A percentile compares a stretch with the other conserved stretches of the same genome.
phyloP scores from a whole-genome alignment of 2,888 invertebrate genomes.

The Diadegma fenestrale region DNA sequence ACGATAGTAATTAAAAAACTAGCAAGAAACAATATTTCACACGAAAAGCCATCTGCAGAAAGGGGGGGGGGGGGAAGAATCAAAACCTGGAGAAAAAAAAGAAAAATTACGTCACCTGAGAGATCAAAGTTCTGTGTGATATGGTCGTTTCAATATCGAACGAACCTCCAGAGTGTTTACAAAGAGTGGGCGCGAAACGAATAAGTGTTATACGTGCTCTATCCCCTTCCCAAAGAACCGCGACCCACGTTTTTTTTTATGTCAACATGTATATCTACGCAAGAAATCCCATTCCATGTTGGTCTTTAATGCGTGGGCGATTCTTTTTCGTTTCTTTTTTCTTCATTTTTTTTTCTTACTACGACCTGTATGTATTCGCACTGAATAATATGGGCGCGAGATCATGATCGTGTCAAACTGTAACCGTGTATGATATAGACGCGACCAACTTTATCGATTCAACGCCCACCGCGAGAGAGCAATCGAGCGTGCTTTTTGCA shows the following conservation, averaged over 20 bases:
- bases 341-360: background rate
- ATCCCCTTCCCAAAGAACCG: slow-evolving; percentile 31
- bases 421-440: slow-evolving; percentile 55
- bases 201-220: slow-evolving; percentile 40
- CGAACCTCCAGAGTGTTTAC: slow-evolving; percentile 16
- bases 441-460: slow-evolving; percentile 67
- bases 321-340: background rate
- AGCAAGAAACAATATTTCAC: no score
- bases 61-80: background rate
- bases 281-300: slow-evolving; percentile 40
- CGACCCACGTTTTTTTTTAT: slow-evolving; percentile 40
- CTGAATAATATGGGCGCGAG: slow-evolving; percentile 2
- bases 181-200: slow-evolving; percentile 56
- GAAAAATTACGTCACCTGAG: slow-evolving; percentile 18
- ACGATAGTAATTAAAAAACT: no score
- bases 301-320: slow-evolving; percentile 50
- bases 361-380: slow-evolving; percentile 7
- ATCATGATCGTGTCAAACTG: slow-evolving; percentile 40
- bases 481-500: slow-evolving; percentile 21
- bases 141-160: slow-evolving; percentile 40
- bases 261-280: slow-evolving; percentile 11
- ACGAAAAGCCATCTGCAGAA: no score
- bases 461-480: slow-evolving; percentile 27
- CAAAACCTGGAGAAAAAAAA: background rate
- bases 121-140: slow-evolving; percentile 32